phyloP scores from a whole-genome alignment of 1,140 invertebrate genomes.

The Sitophilus oryzae region DNA sequence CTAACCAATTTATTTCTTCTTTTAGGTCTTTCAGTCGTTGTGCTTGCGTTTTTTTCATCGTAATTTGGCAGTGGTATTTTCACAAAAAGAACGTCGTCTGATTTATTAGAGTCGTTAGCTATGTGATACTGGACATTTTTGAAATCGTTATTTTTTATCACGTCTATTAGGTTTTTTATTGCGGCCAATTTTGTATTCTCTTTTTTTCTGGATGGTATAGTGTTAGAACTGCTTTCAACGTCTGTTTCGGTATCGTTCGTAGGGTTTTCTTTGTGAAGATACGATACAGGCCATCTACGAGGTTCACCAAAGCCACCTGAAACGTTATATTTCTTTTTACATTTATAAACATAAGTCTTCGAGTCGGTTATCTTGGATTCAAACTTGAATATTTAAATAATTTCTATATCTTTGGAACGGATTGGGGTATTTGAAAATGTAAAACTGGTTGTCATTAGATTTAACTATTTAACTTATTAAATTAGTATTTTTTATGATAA shows the following conservation, averaged over 20 bases:
- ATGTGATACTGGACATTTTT: constrained; percentile 39
- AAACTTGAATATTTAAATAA: not conserved
- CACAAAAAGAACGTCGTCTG: constrained; percentile 37
- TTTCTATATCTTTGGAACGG: no score
- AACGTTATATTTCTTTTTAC: not conserved
- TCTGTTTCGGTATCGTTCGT: constrained; percentile 41
- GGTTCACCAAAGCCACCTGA: constrained; percentile 47
- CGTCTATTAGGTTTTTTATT: constrained; percentile 39
- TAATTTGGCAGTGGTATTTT: constrained; percentile 38
- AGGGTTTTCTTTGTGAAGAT: constrained; percentile 58
- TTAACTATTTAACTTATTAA: no score
- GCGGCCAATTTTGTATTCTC: constrained; percentile 32
- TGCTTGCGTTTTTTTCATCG: constrained; percentile 19
- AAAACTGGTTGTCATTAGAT: no score
- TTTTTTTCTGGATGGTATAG: constrained; percentile 20
- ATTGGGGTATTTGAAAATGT: no score
- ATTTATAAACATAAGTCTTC: not conserved
- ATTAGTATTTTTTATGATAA: no score
- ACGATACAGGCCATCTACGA: constrained; percentile 60
- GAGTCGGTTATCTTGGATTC: not conserved
- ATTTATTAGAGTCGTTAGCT: constrained; percentile 33
- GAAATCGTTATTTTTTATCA: constrained; percentile 38
- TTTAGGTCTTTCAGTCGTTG: constrained; percentile 23
- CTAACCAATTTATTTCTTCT: constrained; percentile 6
- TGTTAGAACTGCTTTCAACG: constrained; percentile 1